A percentile compares a stretch with the other conserved stretches of the same genome.
Evolutionary conservation across 2,888 invertebrate genomes (phyloP).

Genomic region (Torymus aiolomorphi): DNA sequence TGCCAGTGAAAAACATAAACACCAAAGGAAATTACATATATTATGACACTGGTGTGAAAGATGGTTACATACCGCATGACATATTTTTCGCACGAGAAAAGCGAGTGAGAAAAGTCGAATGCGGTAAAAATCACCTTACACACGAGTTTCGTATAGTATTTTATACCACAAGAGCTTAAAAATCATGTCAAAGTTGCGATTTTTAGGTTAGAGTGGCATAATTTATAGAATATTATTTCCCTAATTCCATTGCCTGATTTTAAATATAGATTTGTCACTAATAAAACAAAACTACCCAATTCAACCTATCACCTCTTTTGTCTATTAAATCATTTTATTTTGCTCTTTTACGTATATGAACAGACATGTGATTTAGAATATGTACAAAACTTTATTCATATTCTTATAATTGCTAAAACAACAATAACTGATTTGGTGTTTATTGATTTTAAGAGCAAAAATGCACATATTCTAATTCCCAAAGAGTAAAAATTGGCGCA

Average conservation of each 20-base stretch:
- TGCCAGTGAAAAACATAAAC: constrained; percentile 33
- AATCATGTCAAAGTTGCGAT: too few species aligned
- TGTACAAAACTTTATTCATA: constrained; percentile 52
- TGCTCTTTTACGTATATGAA: constrained; percentile 21
- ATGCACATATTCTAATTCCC: too few species aligned
- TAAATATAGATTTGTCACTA: constrained; percentile 10
- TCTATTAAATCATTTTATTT: constrained; percentile 24
- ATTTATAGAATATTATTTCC: constrained; percentile 18
- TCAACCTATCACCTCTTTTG: constrained; percentile 30
- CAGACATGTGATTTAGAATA: constrained; percentile 44
- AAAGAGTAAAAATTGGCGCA: too few species aligned
- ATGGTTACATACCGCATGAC: too few species aligned
- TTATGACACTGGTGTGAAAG: too few species aligned
- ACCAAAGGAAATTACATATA: constrained; percentile 16
- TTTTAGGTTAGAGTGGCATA: too few species aligned
- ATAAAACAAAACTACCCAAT: constrained; percentile 33
- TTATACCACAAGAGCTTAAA: too few species aligned
- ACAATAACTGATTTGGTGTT: constrained; percentile 41
- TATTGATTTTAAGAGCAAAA: constrained; percentile 15
- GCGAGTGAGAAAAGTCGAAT: too few species aligned
- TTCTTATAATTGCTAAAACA: constrained; percentile 34
- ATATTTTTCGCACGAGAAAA: too few species aligned
- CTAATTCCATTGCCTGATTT: constrained; percentile 16
- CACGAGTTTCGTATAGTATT: too few species aligned
- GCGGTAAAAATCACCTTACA: too few species aligned